phyloP scores from a whole-genome alignment of 2,888 invertebrate species.

The Liodrosophila aerea region DNA sequence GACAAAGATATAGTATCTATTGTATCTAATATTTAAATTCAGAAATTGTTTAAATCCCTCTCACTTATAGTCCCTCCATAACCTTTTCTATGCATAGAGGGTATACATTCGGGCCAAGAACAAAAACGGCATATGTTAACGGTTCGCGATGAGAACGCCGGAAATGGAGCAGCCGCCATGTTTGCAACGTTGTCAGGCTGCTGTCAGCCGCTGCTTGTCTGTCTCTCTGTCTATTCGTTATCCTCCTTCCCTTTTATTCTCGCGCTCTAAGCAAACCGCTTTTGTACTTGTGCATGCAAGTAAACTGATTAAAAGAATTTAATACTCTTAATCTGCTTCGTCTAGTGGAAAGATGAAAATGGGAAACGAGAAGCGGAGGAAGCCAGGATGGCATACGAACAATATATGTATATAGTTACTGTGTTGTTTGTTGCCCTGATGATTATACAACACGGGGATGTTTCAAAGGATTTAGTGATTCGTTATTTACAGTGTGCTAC shows the following conservation, averaged over 20 bases:
- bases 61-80: too few relatives aligned
- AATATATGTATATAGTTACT: conserved; percentile 1
- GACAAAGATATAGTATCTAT: too few relatives aligned
- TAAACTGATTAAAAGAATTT: conserved; percentile 77
- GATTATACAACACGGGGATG: neutral
- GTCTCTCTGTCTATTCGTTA: neutral
- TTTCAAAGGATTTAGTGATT: too few relatives aligned
- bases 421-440: neutral
- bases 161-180: conserved; percentile 72
- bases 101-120: conserved; percentile 52
- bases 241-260: conserved; percentile 5
- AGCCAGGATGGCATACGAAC: neutral
- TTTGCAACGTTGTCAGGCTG: conserved; percentile 54
- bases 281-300: conserved; percentile 70
- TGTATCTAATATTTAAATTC: too few relatives aligned
- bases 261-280: conserved; percentile 32
- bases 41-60: too few relatives aligned
- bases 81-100: neutral
- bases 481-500: too few relatives aligned
- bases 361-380: conserved; percentile 14
- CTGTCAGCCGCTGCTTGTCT: conserved; percentile 34
- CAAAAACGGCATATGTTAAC: conserved; percentile 45
- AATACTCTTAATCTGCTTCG: conserved; percentile 79
- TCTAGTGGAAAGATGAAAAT: conserved; percentile 62
- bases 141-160: conserved; percentile 40